Evolutionary conservation across 2,797 vertebrate genomes (phyloP).

Genomic region (Coregonus ussuriensis): DNA sequence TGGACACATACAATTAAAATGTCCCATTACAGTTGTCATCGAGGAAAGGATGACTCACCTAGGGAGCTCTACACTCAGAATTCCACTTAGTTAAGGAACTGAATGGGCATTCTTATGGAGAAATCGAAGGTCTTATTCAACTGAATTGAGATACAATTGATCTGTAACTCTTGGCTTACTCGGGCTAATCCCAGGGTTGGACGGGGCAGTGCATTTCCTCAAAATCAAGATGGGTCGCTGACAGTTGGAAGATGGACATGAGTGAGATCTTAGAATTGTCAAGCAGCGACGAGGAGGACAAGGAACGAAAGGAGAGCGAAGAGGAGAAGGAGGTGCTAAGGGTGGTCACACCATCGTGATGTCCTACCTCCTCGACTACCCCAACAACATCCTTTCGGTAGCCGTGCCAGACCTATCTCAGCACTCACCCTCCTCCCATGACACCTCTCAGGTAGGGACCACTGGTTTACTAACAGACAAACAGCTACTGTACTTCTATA

Average conservation of each 20-base stretch:
- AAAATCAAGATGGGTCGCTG: conserved; percentile 78
- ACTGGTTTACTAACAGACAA: no score
- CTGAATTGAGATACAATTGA: no score
- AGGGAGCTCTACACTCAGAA: no score
- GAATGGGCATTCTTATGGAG: no score
- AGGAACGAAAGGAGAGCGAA: conserved; percentile 80
- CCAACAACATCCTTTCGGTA: conserved; percentile 84
- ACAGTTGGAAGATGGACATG: conserved; percentile 96
- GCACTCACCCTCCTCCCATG: conserved; percentile 84
- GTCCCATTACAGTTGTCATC: no score
- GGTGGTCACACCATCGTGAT: conserved; percentile 90
- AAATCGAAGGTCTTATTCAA: conserved; percentile 44
- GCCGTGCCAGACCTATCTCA: conserved; percentile 83
- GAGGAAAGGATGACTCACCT: neutral
- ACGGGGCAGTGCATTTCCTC: conserved; percentile 82
- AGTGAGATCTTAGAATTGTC: conserved; percentile 96
- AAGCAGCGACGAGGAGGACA: conserved; percentile 89
- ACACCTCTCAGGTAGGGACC: conserved; percentile 82
- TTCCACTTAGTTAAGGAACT: no score
- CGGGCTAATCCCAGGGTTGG: conserved; percentile 73
- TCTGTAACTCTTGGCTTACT: neutral
- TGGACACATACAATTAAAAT: no score
- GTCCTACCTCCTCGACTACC: conserved; percentile 54
- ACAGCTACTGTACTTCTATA: no score
- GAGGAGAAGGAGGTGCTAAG: conserved; percentile 83